Percentiles rank a stretch among this genome's conserved stretches.
phyloP scores from a whole-genome alignment of 1,140 invertebrate species.

The Lysiphlebus fabarum region DNA sequence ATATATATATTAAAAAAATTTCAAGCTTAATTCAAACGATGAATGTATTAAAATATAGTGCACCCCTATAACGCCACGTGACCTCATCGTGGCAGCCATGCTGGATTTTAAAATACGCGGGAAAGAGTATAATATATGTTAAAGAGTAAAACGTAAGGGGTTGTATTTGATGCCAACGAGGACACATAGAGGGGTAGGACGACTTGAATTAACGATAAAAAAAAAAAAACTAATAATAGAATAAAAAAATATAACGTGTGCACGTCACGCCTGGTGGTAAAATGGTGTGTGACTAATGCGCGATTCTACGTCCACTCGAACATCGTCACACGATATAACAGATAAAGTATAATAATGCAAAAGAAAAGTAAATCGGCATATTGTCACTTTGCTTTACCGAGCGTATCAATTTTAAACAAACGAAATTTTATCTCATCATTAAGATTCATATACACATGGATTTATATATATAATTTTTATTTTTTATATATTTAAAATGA shows the following conservation, averaged over 20 bases:
- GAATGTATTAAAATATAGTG: conserved; percentile 39
- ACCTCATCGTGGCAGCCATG: conserved; percentile 32
- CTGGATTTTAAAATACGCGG: conserved; percentile 47
- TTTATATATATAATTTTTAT: no score
- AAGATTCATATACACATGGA: no score
- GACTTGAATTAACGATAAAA: conserved; percentile 49
- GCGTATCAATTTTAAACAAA: conserved; percentile 15
- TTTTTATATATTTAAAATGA: no score
- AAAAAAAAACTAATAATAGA: conserved; percentile 26
- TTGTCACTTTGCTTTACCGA: conserved; percentile 34
- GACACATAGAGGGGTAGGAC: conserved; percentile 24
- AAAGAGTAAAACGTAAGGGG: conserved; percentile 25
- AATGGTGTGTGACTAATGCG: conserved; percentile 54
- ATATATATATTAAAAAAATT: neutral
- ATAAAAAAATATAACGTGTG: conserved; percentile 23
- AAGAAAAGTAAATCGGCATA: conserved; percentile 37
- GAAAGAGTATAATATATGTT: no score
- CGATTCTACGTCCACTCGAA: conserved; percentile 34
- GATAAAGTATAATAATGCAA: conserved; percentile 1
- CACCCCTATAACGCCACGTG: conserved; percentile 51
- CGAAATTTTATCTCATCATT: neutral
- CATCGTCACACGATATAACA: neutral
- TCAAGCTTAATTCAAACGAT: conserved; percentile 19
- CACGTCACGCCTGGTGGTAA: conserved; percentile 52
- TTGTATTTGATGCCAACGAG: conserved; percentile 27